Evolutionary conservation across 2,113 vertebrate genomes (phyloP).

Genomic region (Myotis yumanensis): DNA sequence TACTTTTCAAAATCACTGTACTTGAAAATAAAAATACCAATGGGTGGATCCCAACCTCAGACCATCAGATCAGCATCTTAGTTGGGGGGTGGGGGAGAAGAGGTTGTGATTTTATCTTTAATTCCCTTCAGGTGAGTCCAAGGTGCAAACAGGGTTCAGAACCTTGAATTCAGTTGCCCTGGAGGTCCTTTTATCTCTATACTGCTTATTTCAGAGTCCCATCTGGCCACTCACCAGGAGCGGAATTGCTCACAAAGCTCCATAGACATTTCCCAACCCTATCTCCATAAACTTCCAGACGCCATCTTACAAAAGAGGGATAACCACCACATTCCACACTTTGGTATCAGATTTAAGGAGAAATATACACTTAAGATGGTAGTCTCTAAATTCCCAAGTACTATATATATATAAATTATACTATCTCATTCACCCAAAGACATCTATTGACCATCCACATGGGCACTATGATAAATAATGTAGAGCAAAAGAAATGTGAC

Average conservation of each 20-base stretch:
- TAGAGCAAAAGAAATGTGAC: neutral
- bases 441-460: neutral
- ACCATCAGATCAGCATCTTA: neutral
- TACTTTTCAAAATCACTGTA: neutral
- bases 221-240: neutral
- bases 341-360: neutral
- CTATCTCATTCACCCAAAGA: neutral
- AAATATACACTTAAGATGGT: neutral
- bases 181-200: neutral
- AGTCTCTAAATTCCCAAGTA: neutral
- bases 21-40: conserved; percentile 7
- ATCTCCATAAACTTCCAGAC: neutral
- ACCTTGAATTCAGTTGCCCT: neutral
- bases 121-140: neutral
- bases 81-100: fast-evolving
- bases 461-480: neutral
- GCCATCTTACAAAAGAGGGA: neutral
- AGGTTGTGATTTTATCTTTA: neutral
- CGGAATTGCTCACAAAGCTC: neutral
- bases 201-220: neutral
- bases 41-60: neutral
- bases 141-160: neutral
- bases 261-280: neutral
- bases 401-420: neutral
- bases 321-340: neutral